phyloP scores from a whole-genome alignment of 2,113 vertebrate species.

The Gobius niger region DNA sequence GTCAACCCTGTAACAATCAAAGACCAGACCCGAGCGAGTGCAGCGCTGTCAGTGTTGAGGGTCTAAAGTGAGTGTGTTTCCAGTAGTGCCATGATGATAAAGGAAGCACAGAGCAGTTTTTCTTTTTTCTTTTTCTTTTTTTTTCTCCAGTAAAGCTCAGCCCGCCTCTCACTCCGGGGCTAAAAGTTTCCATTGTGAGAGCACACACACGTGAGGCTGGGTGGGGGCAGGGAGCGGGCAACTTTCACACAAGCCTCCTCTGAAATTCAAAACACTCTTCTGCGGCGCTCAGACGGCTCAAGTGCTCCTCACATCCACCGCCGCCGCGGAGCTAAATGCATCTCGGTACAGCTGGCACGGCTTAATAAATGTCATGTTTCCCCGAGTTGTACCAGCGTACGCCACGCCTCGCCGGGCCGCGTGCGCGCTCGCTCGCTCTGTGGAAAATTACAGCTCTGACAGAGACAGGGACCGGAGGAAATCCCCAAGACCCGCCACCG shows the following conservation, averaged over 20 bases:
- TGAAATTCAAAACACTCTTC: constrained; percentile 38
- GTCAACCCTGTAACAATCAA: constrained; percentile 37
- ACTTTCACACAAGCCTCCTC: constrained; percentile 60
- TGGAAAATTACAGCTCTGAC: constrained; percentile 76
- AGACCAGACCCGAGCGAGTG: constrained; percentile 29
- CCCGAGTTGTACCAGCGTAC: constrained; percentile 30
- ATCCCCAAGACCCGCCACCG: constrained; percentile 47
- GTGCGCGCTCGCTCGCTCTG: constrained; percentile 41
- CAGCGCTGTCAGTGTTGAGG: constrained; percentile 29
- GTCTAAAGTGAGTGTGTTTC: constrained; percentile 54
- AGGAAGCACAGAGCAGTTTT: constrained; percentile 57
- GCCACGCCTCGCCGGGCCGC: constrained; percentile 60
- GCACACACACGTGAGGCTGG: constrained; percentile 67
- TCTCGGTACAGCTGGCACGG: background rate
- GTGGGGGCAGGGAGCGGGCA: constrained; percentile 53
- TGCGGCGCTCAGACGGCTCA: constrained; percentile 1
- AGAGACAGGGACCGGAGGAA: constrained; percentile 65
- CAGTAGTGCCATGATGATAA: constrained; percentile 64
- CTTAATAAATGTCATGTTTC: constrained; percentile 40
- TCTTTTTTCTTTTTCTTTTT: constrained; percentile 32
- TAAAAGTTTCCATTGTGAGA: constrained; percentile 83
- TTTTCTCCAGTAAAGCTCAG: constrained; percentile 35
- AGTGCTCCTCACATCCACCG: background rate
- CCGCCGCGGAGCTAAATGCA: background rate
- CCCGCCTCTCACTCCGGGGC: constrained; percentile 68